Base-by-base conservation (phyloP, 2,888 invertebrate species). In the Heteromurus nitidus region DNA sequence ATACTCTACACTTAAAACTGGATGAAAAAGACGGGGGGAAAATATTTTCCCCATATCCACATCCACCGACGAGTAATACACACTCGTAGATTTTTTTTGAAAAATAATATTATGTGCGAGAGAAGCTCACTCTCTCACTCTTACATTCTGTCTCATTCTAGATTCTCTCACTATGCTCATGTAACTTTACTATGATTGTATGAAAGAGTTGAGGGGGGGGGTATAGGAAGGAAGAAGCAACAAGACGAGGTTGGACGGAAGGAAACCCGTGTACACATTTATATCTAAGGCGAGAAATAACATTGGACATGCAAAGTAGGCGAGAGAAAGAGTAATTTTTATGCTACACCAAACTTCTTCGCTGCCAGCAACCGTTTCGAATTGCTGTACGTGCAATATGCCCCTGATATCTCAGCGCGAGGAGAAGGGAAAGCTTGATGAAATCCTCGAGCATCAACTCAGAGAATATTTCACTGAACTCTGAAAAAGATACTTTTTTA, bases 321-420 rank as follows among this genome's bases (percentile, higher is more conserved):
- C 31, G 44, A 69, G 24, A 31, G 47, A 68, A 68, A 65, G 50
- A 80, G 53, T 62, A 62, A 80, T 72, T 74, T 80, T 69, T 80
- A 74, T 80, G 69, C 74, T 53, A 74, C 74, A 36, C 74, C 74
- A 74, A 80, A 74, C 74, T 80, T 73, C 42, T 69, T 72, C 30
- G 26, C 74, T 80, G 74, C 67, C 80, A 80, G 60, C 58, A 60
- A 72, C 18, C 69, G 64, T 62, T 68, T 74, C 18, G 68, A 73
- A 68, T 42, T 24, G 13, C 42, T 62, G 62, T 69, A 74, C 80
- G 74, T 80, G 80, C 73, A 69, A 74, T 80, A 73, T 68, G 30
- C n/a, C 53, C 31, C 2, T 60, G 26, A 24, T 70, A 70, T 58
- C 60, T 26, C n/a, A n/a, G 18, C 20, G 28, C 9, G 31, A 31